Evolutionary conservation across 2,888 invertebrate species (phyloP), one percentile per base, ranked within the genome.

Genomic region (Conomelus anceps): DNA sequence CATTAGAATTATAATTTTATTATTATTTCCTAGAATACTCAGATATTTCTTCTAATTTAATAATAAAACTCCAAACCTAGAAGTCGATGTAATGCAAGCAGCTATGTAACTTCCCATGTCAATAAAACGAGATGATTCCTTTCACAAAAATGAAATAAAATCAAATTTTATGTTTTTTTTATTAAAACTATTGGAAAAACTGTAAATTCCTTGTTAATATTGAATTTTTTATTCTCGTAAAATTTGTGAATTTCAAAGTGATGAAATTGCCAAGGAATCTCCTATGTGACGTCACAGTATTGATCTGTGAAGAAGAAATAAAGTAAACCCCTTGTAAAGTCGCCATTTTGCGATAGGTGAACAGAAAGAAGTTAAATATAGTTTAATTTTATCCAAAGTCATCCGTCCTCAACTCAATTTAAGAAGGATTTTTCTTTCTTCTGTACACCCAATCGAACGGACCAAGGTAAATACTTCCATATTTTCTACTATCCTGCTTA

Each of bases 371-470:
- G 88, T 90, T 86, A 88, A 89, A 89, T 89, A 92, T 93, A 89
- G 90, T 90, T 92, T 92, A 92, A 92, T 93, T 92, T 92, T 92
- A 93, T 93, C 93, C 92, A 92, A 92, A 92, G 92, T 92, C 92
- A 93, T 93, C 93, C 93, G 92, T 92, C 92, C 92, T 92, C 92
- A 84, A 92, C 91, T 91, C 93, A 92, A 92, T 93, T 93, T 93
- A 92, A 93, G 92, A 93, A 93, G 93, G 93, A 93, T 93, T 92
- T 92, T 93, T 93, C 93, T 95, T 94, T 95, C 94, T 95, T 94
- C 94, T 94, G 94, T 94, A 94, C 94, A 95, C 95, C 95, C 95
- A 95, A 95, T 95, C 95, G 96, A 95, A 96, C 96, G 96, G 95
- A 96, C 96, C 96, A 96, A 96, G 96, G 96, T 96, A 95, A 93